Evolutionary conservation across 1,140 invertebrate species (phyloP), one percentile per base, ranked within the genome.

Genomic region (Eriosoma lanigerum): DNA sequence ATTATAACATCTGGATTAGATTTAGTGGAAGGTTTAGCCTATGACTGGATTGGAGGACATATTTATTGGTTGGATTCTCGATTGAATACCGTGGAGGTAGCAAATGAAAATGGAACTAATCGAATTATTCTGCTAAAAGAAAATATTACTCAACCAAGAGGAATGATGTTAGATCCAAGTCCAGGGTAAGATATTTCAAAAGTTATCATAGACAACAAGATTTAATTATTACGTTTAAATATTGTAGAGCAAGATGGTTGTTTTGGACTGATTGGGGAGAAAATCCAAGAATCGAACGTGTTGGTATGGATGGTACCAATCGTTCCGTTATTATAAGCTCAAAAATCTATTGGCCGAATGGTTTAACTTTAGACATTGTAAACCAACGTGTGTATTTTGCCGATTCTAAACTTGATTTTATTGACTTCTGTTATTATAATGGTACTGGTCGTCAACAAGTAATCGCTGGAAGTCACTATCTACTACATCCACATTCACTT

Each of bases 261-360:
- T 98, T 98, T 87, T 98, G 97, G 97, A 97, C 96, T 0, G 97
- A 99, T 85, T 98, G 97, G 97, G 97, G 97, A 62, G 96, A 98
- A 85, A 96, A 98, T 87, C 97, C 97, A 3, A 87, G 96, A 2
- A 96, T 99, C 81, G 97, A 99, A 86, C 87, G 96, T 81, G 92
- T 97, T 12, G 96, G 96, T 26, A 94, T 99, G 93, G 97, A 99
- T 84, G 97, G 97, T 0, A 91, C 90, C 0, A 92, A 94, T 83
- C 89, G 97, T 13, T 90, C 88, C 19, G 91, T 92, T 0, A 96
- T 99, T 32, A 95, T 99, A 29, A 94, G 90, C 21, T 97, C 95
- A 0, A 98, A 99, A 85, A 96, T 99, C 29, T 98, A 96, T 86
- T 99, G 97, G 97, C 97, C 97, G 0, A 99, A 99, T 85, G 97